Percentiles rank a stretch among this genome's conserved stretches.
These are phyloP conservation scores for Catocala fraxini DNA, from an alignment of 2,888 invertebrate genomes.

Conservation along the genomic window DNA sequence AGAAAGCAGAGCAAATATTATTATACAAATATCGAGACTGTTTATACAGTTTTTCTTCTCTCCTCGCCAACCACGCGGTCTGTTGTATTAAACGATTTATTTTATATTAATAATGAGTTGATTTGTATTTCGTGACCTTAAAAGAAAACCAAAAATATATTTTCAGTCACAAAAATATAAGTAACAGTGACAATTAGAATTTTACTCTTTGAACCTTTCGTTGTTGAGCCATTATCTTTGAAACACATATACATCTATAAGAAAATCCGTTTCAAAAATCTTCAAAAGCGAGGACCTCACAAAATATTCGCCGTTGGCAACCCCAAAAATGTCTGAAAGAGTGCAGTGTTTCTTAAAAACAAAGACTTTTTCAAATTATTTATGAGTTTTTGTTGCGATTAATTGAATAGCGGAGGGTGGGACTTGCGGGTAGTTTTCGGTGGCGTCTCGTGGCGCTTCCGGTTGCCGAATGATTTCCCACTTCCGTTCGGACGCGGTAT, in stretches of 20 bases:
- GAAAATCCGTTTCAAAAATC: not conserved
- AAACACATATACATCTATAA: constrained; percentile 15
- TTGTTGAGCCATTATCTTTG: not conserved
- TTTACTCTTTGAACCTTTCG: not conserved
- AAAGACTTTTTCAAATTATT: constrained; percentile 74
- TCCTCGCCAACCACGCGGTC: too few species aligned
- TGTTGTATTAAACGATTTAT: too few species aligned
- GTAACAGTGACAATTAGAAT: too few species aligned
- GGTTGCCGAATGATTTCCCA: constrained; percentile 79
- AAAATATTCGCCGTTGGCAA: constrained; percentile 27
- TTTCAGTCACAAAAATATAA: too few species aligned
- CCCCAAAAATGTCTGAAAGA: constrained; percentile 52
- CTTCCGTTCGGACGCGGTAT: constrained; percentile 68
- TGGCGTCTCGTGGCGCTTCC: constrained; percentile 73
- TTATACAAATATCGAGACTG: too few species aligned
- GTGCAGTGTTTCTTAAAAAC: constrained; percentile 64
- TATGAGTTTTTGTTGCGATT: constrained; percentile 73
- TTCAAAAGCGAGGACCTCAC: constrained; percentile 28
- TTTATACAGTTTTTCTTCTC: too few species aligned
- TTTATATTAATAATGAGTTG: too few species aligned
- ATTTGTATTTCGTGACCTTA: too few species aligned
- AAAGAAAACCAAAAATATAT: too few species aligned
- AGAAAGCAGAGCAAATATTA: too few species aligned
- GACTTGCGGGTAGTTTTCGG: constrained; percentile 68
- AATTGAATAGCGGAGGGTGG: constrained; percentile 69